A percentile compares a stretch with the other conserved stretches of the same genome.
Evolutionary conservation across 2,888 invertebrate genomes (phyloP).

Genomic region (Agrypnus murinus): DNA sequence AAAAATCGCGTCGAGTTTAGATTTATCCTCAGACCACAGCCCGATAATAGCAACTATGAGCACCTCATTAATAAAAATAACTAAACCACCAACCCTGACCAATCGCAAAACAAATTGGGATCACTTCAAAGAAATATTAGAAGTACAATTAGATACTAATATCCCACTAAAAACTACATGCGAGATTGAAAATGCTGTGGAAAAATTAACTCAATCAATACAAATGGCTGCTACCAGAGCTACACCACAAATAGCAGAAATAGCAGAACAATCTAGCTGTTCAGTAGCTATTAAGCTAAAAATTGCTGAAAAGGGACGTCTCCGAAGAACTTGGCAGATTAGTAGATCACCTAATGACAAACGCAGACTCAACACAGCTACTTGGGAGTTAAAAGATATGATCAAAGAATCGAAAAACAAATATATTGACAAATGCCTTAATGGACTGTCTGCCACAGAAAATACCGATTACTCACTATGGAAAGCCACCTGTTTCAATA

Average conservation of each 20-base stretch:
- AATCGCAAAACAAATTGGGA: constrained; percentile 30
- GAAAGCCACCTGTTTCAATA: no score
- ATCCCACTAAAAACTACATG: constrained; percentile 32
- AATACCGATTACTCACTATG: no score
- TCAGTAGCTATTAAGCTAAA: constrained; percentile 30
- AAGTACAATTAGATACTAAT: constrained; percentile 25
- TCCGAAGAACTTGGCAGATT: no score
- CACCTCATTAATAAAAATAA: constrained; percentile 26
- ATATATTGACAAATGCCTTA: constrained; percentile 25
- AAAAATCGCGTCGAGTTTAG: constrained; percentile 22
- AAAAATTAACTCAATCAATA: constrained; percentile 34
- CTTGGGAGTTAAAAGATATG: constrained; percentile 33
- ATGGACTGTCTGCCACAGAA: constrained; percentile 11
- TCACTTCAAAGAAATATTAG: constrained; percentile 26
- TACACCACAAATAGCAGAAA: constrained; percentile 33
- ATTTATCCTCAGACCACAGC: constrained; percentile 16
- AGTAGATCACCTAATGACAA: constrained; percentile 6
- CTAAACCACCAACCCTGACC: constrained; percentile 21
- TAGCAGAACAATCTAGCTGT: constrained; percentile 16
- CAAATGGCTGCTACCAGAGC: constrained; percentile 32
- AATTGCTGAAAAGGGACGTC: constrained; percentile 26
- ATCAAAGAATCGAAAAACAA: constrained; percentile 32
- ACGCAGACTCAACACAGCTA: no score
- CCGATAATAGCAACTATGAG: constrained; percentile 33
- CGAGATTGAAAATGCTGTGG: constrained; percentile 27